These are phyloP conservation scores for Stenodera caucasica DNA, from an alignment of 2,888 invertebrate genomes.

Conservation along the genomic window DNA sequence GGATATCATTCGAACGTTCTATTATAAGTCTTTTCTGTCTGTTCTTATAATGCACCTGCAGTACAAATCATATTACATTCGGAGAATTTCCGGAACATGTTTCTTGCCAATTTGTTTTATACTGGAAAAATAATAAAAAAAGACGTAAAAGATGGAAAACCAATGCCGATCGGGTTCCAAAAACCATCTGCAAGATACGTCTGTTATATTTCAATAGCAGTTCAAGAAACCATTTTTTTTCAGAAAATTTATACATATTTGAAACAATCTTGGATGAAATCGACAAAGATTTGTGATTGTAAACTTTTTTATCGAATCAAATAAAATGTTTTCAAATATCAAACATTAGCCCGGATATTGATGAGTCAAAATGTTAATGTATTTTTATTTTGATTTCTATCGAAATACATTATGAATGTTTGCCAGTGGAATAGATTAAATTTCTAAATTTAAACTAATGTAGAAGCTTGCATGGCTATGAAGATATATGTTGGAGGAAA, in stretches of 20 bases:
- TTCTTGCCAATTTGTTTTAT: slow-evolving; percentile 2
- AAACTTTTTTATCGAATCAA: no score
- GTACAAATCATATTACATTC: slow-evolving; percentile 4
- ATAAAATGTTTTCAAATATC: background rate
- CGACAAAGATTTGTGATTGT: no score
- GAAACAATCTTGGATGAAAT: no score
- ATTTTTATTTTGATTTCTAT: slow-evolving; percentile 5
- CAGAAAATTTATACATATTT: no score
- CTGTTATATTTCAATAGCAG: background rate
- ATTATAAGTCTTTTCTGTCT: background rate
- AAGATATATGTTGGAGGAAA: slow-evolving; percentile 48
- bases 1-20: background rate
- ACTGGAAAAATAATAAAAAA: background rate
- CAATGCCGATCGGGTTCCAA: background rate
- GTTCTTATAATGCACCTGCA: slow-evolving; percentile 6
- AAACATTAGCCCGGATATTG: background rate
- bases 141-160: background rate
- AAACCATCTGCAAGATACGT: background rate
- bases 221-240: background rate
- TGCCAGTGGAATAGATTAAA: slow-evolving; percentile 18
- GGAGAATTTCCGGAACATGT: slow-evolving; percentile 1
- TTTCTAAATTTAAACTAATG: slow-evolving; percentile 34
- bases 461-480: slow-evolving; percentile 41
- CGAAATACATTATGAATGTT: slow-evolving; percentile 15
- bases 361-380: slow-evolving; percentile 4